These are phyloP conservation scores for Camponotus vicinus DNA, from an alignment of 1,140 invertebrate genomes.

Conservation along the genomic window DNA sequence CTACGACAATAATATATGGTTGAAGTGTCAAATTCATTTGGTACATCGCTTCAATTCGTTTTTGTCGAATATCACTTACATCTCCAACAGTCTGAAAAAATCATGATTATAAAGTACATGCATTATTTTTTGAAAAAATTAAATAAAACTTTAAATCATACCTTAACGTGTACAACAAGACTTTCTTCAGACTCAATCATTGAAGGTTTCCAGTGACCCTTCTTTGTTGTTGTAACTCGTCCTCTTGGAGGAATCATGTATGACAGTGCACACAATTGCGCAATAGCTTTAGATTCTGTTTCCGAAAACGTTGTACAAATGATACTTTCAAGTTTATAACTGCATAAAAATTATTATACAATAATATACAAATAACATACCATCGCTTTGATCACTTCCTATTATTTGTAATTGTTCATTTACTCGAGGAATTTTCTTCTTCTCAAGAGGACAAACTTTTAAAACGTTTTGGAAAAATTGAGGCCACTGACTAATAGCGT, in stretches of 20 bases:
- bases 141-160: conserved; percentile 16
- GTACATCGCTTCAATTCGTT: neutral
- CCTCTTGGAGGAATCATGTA: conserved; percentile 28
- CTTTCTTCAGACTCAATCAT: conserved; percentile 29
- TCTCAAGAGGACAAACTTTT: conserved; percentile 14
- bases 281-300: conserved; percentile 16
- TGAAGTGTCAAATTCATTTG: conserved; percentile 6
- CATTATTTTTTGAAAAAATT: neutral
- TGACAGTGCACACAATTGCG: conserved; percentile 3
- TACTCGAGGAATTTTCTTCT: neutral
- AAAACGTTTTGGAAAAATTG: neutral
- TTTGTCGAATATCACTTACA: neutral
- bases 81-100: neutral
- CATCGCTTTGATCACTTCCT: conserved; percentile 2
- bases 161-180: neutral
- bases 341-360: neutral
- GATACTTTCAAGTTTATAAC: neutral
- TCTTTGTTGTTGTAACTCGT: neutral
- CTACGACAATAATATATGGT: conserved; percentile 12
- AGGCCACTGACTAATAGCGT: conserved; percentile 11
- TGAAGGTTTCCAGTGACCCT: conserved; percentile 11
- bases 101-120: neutral
- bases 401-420: neutral
- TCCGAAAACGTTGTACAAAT: neutral
- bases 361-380: neutral